Evolutionary conservation across 1,140 invertebrate genomes (phyloP), one percentile per base, ranked within the genome.

Genomic region (Notospermus geniculatus): DNA sequence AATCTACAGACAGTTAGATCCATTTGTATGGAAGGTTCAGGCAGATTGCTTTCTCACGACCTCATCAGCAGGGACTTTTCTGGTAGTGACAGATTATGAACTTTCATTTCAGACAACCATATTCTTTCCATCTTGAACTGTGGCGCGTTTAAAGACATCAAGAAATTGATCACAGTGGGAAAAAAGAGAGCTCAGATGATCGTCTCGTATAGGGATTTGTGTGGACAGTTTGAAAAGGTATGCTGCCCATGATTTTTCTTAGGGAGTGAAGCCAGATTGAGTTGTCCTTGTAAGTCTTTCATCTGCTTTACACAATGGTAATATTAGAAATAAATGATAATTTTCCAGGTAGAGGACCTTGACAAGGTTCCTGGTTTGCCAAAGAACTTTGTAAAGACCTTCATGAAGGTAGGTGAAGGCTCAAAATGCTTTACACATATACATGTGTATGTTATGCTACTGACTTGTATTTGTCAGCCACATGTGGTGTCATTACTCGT

Each of bases 101-200:
- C 60, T 28, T 41, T 57, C 57, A n/a, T n/a, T n/a, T 1, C 60
- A 74, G 73, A 73, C 67, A 60, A 57, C 27, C 65, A 72, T 7
- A 71, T 76, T 52, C 56, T 74, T 32, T 43, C 64, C 2, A 64
- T 65, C 5, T 57, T 76, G 4, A 76, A 76, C 58, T 60, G 63
- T 15, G 65, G 66, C 23, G 64, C 67, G 29, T 45, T 72, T 1
- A 74, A 74, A 65, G 66, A 71, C 29, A 60, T 76, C 22, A 71
- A 73, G 45, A 50, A 65, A 5, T 57, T 76, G 22, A 72, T 74
- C 17, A 76, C 74, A 19, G 71, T 76, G 2, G 74, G 74, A 36
- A 65, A 63, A 5, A 76, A 76, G 60, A 59, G 74, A 53, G 74
- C 74, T 17, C 64, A 71, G 55, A 64, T 73, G 5, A 76, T 76